phyloP scores from a whole-genome alignment of 1,140 invertebrate species.

The Nilaparvata lugens region DNA sequence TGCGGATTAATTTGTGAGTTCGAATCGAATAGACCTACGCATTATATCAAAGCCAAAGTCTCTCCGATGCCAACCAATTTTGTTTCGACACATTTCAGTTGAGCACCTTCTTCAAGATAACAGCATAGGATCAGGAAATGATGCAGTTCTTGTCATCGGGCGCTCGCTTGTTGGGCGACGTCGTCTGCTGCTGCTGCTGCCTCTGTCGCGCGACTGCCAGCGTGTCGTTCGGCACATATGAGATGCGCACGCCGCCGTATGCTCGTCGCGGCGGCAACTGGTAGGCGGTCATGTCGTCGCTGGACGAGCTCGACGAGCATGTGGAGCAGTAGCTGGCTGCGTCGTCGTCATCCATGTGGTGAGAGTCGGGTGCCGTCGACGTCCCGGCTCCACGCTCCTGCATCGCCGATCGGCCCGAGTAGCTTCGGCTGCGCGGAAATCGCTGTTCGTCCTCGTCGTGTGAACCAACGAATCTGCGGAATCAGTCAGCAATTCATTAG shows the following conservation, averaged over 20 bases:
- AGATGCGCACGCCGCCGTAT: constrained; percentile 76
- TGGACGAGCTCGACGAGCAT: constrained; percentile 73
- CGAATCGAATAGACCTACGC: too few species aligned
- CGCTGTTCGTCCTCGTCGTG: constrained; percentile 14
- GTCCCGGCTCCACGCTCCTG: neutral
- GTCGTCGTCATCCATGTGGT: constrained; percentile 51
- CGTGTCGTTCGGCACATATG: constrained; percentile 82
- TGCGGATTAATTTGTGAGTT: too few species aligned
- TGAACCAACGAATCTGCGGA: constrained; percentile 12
- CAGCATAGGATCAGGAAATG: constrained; percentile 48
- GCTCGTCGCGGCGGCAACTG: constrained; percentile 66
- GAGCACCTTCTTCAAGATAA: neutral
- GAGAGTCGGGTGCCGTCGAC: neutral
- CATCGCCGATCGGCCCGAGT: constrained; percentile 22
- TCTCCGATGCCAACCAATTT: too few species aligned
- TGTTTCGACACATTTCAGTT: too few species aligned
- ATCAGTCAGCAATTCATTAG: neutral
- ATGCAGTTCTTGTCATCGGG: constrained; percentile 57
- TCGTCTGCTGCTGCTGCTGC: constrained; percentile 2
- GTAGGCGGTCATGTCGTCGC: constrained; percentile 74
- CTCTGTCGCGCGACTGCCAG: constrained; percentile 42
- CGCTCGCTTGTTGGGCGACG: constrained; percentile 31
- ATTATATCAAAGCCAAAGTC: too few species aligned
- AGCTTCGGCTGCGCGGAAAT: constrained; percentile 12
- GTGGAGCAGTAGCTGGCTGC: constrained; percentile 73